Percentiles rank a stretch among this genome's conserved stretches.
Conservation (phyloP, 2,113 vertebrate genomes). For the Sciurus niger region DNA sequence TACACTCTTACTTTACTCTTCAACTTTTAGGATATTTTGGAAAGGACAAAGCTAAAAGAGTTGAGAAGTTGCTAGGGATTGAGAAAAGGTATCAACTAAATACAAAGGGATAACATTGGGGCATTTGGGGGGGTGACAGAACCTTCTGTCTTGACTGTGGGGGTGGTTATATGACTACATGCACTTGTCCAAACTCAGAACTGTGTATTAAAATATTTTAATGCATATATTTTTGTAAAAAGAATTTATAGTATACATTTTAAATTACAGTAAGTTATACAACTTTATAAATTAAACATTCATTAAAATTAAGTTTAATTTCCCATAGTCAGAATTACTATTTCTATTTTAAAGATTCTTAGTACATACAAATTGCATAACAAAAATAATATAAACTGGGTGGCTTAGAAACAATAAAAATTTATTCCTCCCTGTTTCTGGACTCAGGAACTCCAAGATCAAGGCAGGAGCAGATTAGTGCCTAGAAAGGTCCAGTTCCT, state of each 20-base stretch:
- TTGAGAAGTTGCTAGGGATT: no score
- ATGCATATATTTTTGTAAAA: neutral
- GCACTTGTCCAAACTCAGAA: slow-evolving; percentile 19
- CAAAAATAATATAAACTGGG: neutral
- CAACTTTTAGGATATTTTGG: no score
- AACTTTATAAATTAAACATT: slow-evolving; percentile 49
- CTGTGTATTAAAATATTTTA: neutral
- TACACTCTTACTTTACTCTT: no score
- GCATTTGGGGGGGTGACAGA: neutral
- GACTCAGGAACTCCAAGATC: neutral
- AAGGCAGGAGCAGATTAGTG: neutral
- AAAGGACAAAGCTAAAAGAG: no score
- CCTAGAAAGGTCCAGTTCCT: neutral
- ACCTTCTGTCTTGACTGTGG: neutral
- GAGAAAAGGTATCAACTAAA: neutral
- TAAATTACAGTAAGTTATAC: neutral
- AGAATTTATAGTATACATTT: neutral
- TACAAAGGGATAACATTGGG: neutral
- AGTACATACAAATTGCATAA: neutral
- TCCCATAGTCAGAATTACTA: slow-evolving; percentile 6
- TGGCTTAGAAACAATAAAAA: neutral
- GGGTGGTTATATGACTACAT: neutral
- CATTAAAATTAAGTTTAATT: neutral
- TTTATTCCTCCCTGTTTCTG: neutral
- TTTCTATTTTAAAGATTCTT: slow-evolving; percentile 7